Percentiles rank a stretch among this genome's conserved stretches.
phyloP scores from a whole-genome alignment of 1,140 invertebrate genomes.

The Orius insidiosus region DNA sequence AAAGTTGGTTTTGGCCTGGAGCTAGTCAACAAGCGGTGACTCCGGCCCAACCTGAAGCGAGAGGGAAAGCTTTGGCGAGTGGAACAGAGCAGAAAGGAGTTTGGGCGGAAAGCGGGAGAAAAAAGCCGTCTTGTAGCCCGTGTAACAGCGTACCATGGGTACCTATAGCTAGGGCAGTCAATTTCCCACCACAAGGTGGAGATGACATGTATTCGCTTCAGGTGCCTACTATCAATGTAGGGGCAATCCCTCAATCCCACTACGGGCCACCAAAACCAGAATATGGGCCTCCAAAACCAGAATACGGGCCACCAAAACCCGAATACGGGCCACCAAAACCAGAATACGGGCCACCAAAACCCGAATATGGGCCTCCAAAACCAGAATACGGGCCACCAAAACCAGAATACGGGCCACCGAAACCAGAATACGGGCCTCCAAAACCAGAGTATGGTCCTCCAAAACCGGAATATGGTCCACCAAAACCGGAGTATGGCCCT shows the following conservation, averaged over 20 bases:
- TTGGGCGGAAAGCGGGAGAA: too few relatives aligned
- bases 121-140: slow-evolving; percentile 34
- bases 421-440: neutral
- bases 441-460: neutral
- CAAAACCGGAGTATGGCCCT: slow-evolving; percentile 2
- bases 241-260: slow-evolving; percentile 7
- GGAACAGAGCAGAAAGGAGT: too few relatives aligned
- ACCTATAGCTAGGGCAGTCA: slow-evolving; percentile 32
- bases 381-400: slow-evolving; percentile 13
- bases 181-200: neutral
- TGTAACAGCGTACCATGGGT: slow-evolving; percentile 64
- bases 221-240: slow-evolving; percentile 12
- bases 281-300: slow-evolving; percentile 12
- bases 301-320: slow-evolving; percentile 12
- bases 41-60: too few relatives aligned
- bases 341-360: slow-evolving; percentile 14
- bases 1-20: too few relatives aligned
- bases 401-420: slow-evolving; percentile 12
- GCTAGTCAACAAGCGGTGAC: too few relatives aligned
- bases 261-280: too few relatives aligned
- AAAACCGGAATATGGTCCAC: slow-evolving; percentile 5
- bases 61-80: too few relatives aligned
- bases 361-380: slow-evolving; percentile 12
- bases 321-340: slow-evolving; percentile 10
- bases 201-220: slow-evolving; percentile 12